Conservation (phyloP, 2,888 invertebrate species). For the Brachylomia viminalis region DNA sequence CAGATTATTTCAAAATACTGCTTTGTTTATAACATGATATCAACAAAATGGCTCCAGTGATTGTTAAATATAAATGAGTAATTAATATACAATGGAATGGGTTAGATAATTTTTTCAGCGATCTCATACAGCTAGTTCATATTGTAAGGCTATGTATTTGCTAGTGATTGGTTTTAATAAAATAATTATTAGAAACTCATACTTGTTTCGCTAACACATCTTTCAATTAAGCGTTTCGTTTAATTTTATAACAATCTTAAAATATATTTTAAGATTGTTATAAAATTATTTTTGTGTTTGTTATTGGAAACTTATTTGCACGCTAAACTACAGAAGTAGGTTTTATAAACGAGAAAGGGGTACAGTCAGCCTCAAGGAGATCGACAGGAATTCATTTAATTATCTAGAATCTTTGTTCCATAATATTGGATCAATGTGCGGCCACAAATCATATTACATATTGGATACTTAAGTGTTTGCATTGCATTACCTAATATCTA, state of each 20-base stretch:
- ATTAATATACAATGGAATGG: slow-evolving; percentile 59
- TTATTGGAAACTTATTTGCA: no score
- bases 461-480: neutral
- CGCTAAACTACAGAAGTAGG: neutral
- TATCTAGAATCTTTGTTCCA: no score
- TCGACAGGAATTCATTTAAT: no score
- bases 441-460: no score
- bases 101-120: slow-evolving; percentile 57
- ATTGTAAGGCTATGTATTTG: slow-evolving; percentile 64
- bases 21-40: slow-evolving; percentile 2
- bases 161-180: slow-evolving; percentile 71
- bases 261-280: neutral
- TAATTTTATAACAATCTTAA: no score
- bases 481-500: no score
- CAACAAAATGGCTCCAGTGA: slow-evolving; percentile 44
- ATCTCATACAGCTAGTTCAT: slow-evolving; percentile 66
- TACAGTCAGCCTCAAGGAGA: neutral
- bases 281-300: neutral
- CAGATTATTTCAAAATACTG: neutral
- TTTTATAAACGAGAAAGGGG: neutral
- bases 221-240: neutral
- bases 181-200: slow-evolving; percentile 53
- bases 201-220: neutral
- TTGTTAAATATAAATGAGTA: slow-evolving; percentile 64
- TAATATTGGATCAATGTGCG: no score